phyloP scores from a whole-genome alignment of 2,113 vertebrate species.

The Dolichallabes microphthalmus region DNA sequence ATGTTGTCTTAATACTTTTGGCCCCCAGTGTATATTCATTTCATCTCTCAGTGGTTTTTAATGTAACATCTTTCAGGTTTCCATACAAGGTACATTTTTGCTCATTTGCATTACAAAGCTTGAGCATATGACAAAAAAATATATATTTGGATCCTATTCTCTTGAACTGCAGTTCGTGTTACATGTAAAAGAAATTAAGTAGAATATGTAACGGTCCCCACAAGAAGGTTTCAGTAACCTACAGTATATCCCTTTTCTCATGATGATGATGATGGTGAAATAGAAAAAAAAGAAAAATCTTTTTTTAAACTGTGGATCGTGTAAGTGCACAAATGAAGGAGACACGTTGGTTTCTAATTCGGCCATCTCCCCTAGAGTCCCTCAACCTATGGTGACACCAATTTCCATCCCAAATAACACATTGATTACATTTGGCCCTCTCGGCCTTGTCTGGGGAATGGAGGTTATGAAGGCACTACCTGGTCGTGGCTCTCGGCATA shows the following conservation, averaged over 20 bases:
- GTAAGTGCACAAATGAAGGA: conserved; percentile 45
- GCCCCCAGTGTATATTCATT: too few relatives aligned
- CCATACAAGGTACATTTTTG: background rate
- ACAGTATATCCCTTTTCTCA: background rate
- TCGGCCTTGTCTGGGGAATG: conserved; percentile 5
- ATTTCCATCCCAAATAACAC: conserved; percentile 52
- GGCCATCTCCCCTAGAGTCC: conserved; percentile 31
- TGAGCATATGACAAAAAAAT: background rate
- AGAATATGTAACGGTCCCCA: background rate
- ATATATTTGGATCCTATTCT: background rate
- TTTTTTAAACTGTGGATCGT: background rate
- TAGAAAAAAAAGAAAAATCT: background rate
- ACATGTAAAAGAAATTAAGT: background rate
- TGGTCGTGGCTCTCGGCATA: conserved; percentile 98
- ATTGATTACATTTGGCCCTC: conserved; percentile 52
- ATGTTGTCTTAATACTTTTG: too few relatives aligned
- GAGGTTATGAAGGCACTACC: conserved; percentile 66
- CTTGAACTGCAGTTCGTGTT: background rate
- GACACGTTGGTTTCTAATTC: conserved; percentile 53
- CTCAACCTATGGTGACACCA: conserved; percentile 50
- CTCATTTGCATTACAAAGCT: background rate
- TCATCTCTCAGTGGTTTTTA: too few relatives aligned
- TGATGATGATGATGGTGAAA: background rate
- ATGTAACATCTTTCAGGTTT: background rate
- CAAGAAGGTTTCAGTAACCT: background rate